These are phyloP conservation scores for Argyrosomus japonicus DNA, from an alignment of 2,113 vertebrate species.

Conservation along the genomic window DNA sequence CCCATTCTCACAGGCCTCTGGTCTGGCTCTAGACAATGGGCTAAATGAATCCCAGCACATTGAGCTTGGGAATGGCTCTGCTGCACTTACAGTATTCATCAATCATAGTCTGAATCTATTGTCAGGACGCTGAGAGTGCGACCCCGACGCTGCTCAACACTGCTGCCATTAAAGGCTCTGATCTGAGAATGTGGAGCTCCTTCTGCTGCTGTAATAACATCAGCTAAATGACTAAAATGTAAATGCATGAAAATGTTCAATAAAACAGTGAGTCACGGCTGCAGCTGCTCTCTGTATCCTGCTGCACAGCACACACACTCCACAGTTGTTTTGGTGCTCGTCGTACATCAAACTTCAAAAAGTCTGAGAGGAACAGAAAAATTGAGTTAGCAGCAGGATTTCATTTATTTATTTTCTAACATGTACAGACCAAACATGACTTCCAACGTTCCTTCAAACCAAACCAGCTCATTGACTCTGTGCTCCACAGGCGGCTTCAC, in stretches of 20 bases:
- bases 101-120: slow-evolving; percentile 60
- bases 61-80: slow-evolving; percentile 55
- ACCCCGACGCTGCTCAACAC: not conserved
- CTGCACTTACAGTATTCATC: slow-evolving; percentile 66
- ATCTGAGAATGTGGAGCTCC: slow-evolving; percentile 23
- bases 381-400: not conserved
- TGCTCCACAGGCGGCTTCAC: too few relatives aligned
- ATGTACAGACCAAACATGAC: not conserved
- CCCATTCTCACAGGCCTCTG: slow-evolving; percentile 32
- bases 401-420: not conserved
- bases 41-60: slow-evolving; percentile 37
- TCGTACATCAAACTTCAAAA: slow-evolving; percentile 3
- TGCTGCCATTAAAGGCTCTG: not conserved
- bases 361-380: not conserved
- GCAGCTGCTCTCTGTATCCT: slow-evolving; percentile 22
- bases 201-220: slow-evolving; percentile 39
- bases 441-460: too few relatives aligned
- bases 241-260: not conserved
- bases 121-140: slow-evolving; percentile 28
- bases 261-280: not conserved
- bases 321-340: not conserved
- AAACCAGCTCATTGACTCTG: too few relatives aligned
- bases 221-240: not conserved
- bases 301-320: not conserved
- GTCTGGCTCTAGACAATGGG: slow-evolving; percentile 38